Conservation (phyloP, 2,113 vertebrate species). For the Hemicordylus capensis region DNA sequence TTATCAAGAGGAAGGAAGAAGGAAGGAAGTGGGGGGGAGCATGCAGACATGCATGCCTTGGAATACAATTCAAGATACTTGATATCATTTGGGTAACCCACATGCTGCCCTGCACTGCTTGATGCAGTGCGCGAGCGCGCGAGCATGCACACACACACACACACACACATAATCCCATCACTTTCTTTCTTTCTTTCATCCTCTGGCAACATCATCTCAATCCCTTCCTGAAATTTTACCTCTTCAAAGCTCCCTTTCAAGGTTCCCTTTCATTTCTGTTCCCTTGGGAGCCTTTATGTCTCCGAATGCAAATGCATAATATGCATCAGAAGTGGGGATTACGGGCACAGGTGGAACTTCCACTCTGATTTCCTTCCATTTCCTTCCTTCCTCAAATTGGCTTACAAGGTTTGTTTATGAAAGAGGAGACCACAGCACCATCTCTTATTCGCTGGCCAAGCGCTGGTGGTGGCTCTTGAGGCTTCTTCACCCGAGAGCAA, state of each 20-base stretch:
- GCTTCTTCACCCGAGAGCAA: too few species aligned
- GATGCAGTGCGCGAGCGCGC: too few species aligned
- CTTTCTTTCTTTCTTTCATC: not conserved
- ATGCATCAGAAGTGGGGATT: not conserved
- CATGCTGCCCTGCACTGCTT: not conserved
- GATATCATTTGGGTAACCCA: not conserved
- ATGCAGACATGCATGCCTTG: not conserved
- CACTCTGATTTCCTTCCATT: not conserved
- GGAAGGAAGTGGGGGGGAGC: fast-evolving
- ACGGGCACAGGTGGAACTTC: not conserved
- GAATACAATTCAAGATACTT: not conserved
- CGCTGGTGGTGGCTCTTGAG: too few species aligned
- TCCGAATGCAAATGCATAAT: not conserved
- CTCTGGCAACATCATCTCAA: not conserved
- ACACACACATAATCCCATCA: too few species aligned
- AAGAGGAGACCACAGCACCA: too few species aligned
- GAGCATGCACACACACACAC: too few species aligned
- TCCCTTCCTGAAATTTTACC: not conserved
- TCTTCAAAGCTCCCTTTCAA: not conserved
- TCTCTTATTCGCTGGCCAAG: too few species aligned
- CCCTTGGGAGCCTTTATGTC: not conserved
- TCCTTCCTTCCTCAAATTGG: not conserved
- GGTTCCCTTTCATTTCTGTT: not conserved
- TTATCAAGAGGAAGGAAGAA: fast-evolving
- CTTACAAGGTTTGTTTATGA: too few species aligned